A percentile compares a stretch with the other conserved stretches of the same genome.
Conservation (phyloP, 2,888 invertebrate species). For the Agrilus mali region DNA sequence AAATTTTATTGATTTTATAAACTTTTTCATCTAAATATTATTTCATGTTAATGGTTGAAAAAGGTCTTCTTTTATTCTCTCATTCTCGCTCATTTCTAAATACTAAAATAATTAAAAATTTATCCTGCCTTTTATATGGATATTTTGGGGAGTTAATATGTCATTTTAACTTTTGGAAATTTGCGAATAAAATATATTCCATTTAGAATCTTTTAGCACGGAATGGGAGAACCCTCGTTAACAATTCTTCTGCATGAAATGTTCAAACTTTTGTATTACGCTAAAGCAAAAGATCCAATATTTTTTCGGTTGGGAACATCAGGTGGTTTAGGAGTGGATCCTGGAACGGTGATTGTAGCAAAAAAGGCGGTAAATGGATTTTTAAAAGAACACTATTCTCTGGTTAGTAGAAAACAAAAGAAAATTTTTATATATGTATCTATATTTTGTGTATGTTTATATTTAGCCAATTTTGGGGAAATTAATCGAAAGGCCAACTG, state of each 20-base stretch:
- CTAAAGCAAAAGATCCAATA: constrained; percentile 47
- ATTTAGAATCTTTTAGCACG: constrained; percentile 43
- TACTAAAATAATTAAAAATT: too few relatives aligned
- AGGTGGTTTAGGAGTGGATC: constrained; percentile 48
- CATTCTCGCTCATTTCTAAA: too few relatives aligned
- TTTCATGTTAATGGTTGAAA: too few relatives aligned
- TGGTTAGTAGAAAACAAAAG: constrained; percentile 30
- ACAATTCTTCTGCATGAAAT: constrained; percentile 58
- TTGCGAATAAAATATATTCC: background rate
- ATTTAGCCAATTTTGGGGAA: constrained; percentile 41
- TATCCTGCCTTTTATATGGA: too few relatives aligned
- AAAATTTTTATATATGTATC: background rate
- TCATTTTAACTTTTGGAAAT: too few relatives aligned
- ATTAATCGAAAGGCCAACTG: constrained; percentile 37
- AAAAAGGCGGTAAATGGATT: constrained; percentile 48
- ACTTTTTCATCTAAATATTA: too few relatives aligned
- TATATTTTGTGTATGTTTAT: background rate
- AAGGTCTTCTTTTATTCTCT: too few relatives aligned
- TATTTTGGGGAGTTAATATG: too few relatives aligned
- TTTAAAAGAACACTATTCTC: constrained; percentile 41
- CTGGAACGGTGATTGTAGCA: constrained; percentile 55
- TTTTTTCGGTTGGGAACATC: constrained; percentile 58
- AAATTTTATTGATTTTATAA: too few relatives aligned
- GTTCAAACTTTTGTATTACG: constrained; percentile 55
- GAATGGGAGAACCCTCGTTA: constrained; percentile 63